Percentiles rank a stretch among this genome's conserved stretches.
Conservation (phyloP, 1,140 invertebrate species). For the silkworm (Bombyx mori) region DNA sequence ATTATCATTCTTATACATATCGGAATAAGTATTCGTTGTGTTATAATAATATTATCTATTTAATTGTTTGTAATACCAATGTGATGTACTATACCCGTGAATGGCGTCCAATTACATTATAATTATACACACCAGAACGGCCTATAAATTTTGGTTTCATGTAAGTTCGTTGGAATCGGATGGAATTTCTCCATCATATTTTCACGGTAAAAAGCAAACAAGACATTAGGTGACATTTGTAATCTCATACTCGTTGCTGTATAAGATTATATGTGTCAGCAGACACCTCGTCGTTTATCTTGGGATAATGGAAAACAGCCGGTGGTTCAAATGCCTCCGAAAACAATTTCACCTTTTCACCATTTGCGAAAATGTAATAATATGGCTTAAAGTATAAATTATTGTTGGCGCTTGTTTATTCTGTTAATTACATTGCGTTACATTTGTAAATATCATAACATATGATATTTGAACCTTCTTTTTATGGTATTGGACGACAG, state of each 20-base stretch:
- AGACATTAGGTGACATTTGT: conserved; percentile 33
- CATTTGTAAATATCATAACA: too few species aligned
- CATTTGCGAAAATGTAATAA: conserved; percentile 5
- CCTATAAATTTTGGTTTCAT: too few species aligned
- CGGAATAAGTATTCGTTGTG: too few species aligned
- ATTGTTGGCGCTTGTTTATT: conserved; percentile 2
- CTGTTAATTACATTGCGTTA: not conserved
- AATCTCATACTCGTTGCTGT: conserved; percentile 37
- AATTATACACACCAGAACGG: too few species aligned
- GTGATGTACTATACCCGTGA: too few species aligned
- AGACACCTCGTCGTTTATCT: conserved; percentile 32
- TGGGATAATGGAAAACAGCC: conserved; percentile 26
- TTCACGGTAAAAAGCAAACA: conserved; percentile 6
- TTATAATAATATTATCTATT: too few species aligned
- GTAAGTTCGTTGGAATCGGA: not conserved
- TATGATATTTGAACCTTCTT: too few species aligned
- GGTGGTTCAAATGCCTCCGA: conserved; percentile 9
- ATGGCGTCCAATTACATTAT: too few species aligned
- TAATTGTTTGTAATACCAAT: too few species aligned
- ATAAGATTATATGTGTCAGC: conserved; percentile 46
- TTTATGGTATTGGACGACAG: too few species aligned
- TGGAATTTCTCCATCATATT: conserved; percentile 3
- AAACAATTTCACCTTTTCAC: conserved; percentile 18
- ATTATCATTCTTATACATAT: too few species aligned
- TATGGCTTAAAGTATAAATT: conserved; percentile 9